Conservation (phyloP, 2,113 vertebrate genomes). For the Mellivora capensis region DNA sequence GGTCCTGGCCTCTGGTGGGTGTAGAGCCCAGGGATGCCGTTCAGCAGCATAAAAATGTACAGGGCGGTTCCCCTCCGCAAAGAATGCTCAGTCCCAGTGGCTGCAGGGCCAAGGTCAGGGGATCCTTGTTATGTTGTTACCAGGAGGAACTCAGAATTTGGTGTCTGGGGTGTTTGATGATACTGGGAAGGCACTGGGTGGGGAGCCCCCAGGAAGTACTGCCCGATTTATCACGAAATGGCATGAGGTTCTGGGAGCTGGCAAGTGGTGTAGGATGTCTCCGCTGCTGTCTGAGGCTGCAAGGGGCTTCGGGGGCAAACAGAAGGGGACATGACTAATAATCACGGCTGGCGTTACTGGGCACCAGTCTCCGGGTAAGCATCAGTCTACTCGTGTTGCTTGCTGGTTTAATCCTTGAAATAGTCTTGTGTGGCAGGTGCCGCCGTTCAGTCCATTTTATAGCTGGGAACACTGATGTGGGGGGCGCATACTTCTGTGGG, state of each 20-base stretch:
- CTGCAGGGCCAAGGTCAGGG: neutral
- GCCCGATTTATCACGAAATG: neutral
- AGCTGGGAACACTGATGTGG: neutral
- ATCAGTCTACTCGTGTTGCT: fast-evolving
- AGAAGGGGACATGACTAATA: neutral
- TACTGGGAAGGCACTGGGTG: too few species aligned
- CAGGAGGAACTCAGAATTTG: neutral
- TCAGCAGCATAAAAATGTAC: fast-evolving
- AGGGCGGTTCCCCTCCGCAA: too few species aligned
- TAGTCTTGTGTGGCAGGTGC: neutral
- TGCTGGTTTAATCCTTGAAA: neutral
- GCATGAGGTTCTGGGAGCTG: neutral
- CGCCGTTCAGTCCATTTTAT: neutral
- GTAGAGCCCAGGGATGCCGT: neutral
- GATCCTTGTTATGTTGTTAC: neutral
- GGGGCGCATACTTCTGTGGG: fast-evolving
- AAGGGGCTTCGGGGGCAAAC: neutral
- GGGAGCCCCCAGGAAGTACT: too few species aligned
- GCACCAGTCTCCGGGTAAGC: neutral
- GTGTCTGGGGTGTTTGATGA: neutral
- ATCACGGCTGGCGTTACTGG: neutral
- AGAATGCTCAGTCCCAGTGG: neutral
- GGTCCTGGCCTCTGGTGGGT: neutral
- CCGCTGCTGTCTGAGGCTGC: neutral
- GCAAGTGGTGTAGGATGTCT: neutral